Base-by-base conservation (phyloP, 1,140 invertebrate genomes). In the Galleria mellonella region DNA sequence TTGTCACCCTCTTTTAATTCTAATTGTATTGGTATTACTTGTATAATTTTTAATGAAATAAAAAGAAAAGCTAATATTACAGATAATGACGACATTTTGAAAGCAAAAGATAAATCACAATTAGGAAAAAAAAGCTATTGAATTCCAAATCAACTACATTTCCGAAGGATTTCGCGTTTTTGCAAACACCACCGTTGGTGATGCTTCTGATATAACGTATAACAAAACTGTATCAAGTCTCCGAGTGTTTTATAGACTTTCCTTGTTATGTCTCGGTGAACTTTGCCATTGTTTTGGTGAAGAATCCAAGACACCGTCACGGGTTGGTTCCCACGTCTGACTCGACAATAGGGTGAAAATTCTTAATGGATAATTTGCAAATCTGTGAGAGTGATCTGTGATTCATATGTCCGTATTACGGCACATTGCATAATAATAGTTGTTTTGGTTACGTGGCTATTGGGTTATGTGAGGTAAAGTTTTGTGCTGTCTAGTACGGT, bases 331-430 rank as follows among this genome's bases (percentile, higher is more conserved):
- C 68, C 76, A 83, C 71, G 68, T 60, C 58, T 51, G 47, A 49
- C 32, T 43, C 40, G 47, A 85, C 77, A 81, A 83, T 82, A 50
- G 64, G 68, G 78, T 81, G 81, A 85, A 85, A 84, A 85, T 83
- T 83, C 63, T 70, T 56, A 44, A 63, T 56, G 51, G 60, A 65
- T 67, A 72, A 73, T 79, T 75, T 74, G 69, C 65, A 55, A 53
- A 67, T 68, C 60, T 66, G 43, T 69, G 47, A 55, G 61, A 66
- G 52, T 41, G 37, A 61, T 65, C 57, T 59, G 35, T 51, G 17
- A 23, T 23, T 23, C 17, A 23, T 23, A 23, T 23, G 17, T 23
- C 17, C 2, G 17, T 46, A 43, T 47, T 56, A 44, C 49, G 33
- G 28, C 15, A 36, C 36, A 42, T 54, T 62, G 47, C 42, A 47